These are phyloP conservation scores for Florisuga fusca DNA, from an alignment of 2,797 vertebrate genomes.

Conservation along the genomic window DNA sequence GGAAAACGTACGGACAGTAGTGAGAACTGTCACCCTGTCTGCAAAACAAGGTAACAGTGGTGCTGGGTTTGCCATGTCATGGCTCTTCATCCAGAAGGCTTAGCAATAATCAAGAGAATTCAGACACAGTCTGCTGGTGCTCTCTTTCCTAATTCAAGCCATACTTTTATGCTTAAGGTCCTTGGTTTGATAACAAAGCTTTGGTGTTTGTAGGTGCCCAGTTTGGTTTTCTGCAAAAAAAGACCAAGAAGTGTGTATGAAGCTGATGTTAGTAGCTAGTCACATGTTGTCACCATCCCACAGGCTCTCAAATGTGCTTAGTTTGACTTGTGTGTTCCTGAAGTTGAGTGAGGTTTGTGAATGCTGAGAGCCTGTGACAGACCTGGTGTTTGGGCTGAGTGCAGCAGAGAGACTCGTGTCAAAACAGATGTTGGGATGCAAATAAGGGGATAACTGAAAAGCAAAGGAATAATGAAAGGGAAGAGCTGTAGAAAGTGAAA, in stretches of 20 bases:
- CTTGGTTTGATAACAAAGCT: background rate
- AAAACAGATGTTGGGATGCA: background rate
- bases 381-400: background rate
- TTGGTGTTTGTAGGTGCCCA: background rate
- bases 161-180: background rate
- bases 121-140: background rate
- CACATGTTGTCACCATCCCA: background rate
- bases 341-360: background rate
- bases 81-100: background rate
- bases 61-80: background rate
- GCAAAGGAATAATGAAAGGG: background rate
- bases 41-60: constrained; percentile 79
- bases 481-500: background rate
- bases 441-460: background rate
- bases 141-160: background rate
- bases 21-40: constrained; percentile 73
- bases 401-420: background rate
- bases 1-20: constrained; percentile 83
- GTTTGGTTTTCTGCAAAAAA: background rate
- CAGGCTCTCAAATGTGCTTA: background rate
- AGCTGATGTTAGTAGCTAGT: background rate
- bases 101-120: background rate
- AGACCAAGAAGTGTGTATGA: background rate
- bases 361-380: background rate
- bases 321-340: background rate